Percentiles rank a stretch among this genome's conserved stretches.
Conservation (phyloP, 2,113 vertebrate genomes). For the Miniopterus natalensis region DNA sequence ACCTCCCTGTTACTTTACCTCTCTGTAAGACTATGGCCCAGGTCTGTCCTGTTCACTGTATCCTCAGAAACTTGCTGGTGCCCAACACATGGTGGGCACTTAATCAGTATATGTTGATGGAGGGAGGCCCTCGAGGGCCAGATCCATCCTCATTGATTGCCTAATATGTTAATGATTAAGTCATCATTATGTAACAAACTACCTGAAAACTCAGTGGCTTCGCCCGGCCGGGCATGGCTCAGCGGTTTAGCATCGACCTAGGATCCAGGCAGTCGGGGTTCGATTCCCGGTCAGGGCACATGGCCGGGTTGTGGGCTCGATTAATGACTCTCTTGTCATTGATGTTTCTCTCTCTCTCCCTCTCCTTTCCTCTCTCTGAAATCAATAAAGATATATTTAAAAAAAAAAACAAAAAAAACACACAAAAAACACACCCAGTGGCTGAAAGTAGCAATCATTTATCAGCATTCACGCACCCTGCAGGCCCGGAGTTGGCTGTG, state of each 20-base stretch:
- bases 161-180: neutral
- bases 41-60: neutral
- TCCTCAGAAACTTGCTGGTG: neutral
- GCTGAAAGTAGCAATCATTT: neutral
- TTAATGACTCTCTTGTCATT: no score
- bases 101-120: neutral
- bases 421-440: no score
- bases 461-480: neutral
- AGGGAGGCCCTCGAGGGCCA: neutral
- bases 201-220: neutral
- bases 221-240: no score
- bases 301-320: no score
- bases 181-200: neutral
- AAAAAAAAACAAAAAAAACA: no score
- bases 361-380: no score
- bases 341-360: no score
- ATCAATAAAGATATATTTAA: no score
- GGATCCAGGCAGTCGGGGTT: no score
- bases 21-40: rapidly evolving
- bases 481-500: neutral
- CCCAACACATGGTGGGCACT: neutral
- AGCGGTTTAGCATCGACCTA: no score
- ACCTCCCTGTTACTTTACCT: neutral
- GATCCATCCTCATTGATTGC: neutral
- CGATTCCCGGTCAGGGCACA: no score